Conservation (phyloP, 2,888 invertebrate species). For the Celastrina argiolus region DNA sequence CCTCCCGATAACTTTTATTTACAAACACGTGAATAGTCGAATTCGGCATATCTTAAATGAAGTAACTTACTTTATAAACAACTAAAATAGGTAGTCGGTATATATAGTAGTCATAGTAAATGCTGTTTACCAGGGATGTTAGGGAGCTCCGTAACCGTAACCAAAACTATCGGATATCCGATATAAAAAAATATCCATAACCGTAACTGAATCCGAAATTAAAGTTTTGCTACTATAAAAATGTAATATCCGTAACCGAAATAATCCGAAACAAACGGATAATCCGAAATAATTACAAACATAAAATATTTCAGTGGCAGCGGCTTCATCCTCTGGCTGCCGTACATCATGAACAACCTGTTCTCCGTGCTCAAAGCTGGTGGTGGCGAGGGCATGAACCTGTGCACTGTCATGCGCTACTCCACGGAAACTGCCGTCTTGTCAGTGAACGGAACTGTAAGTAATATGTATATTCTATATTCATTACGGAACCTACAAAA, state of each 20-base stretch:
- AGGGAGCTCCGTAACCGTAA: no score
- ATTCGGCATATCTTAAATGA: neutral
- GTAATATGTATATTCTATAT: constrained; percentile 26
- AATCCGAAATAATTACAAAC: neutral
- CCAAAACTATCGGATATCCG: no score
- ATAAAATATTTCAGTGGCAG: constrained; percentile 51
- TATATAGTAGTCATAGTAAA: no score
- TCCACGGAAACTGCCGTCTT: constrained; percentile 41
- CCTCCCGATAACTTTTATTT: neutral
- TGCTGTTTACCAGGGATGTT: no score
- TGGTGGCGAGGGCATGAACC: constrained; percentile 61
- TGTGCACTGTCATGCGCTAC: constrained; percentile 59
- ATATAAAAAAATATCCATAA: no score
- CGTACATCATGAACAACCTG: constrained; percentile 71
- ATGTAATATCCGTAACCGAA: no score
- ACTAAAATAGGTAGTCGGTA: no score
- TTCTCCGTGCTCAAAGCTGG: constrained; percentile 61
- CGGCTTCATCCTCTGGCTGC: constrained; percentile 70
- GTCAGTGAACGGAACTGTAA: constrained; percentile 49
- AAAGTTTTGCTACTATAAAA: no score
- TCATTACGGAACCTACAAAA: no score
- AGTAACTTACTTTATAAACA: neutral
- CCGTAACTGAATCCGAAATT: no score
- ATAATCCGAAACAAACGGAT: no score
- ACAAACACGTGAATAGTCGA: neutral